A percentile compares a stretch with the other conserved stretches of the same genome.
phyloP scores from a whole-genome alignment of 2,797 vertebrate species.

The Borostomias antarcticus region DNA sequence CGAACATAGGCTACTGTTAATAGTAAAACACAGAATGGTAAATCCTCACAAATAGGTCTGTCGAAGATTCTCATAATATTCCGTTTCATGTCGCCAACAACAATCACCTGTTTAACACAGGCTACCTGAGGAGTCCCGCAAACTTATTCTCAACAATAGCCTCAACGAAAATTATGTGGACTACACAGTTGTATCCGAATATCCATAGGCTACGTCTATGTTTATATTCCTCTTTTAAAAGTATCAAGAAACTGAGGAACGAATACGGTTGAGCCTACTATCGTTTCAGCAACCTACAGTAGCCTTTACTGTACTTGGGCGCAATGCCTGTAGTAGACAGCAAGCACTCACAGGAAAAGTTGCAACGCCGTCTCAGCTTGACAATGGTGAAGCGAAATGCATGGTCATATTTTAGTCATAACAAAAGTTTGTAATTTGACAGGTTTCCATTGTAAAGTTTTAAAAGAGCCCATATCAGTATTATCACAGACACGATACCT shows the following conservation, averaged over 20 bases:
- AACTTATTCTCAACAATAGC: slow-evolving; percentile 43
- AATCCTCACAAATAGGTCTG: too few species aligned
- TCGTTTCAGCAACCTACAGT: not conserved
- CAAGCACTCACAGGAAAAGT: slow-evolving; percentile 45
- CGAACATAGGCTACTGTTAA: too few species aligned
- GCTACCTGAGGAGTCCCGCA: slow-evolving; percentile 45
- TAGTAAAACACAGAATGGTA: too few species aligned
- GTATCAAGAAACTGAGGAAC: slow-evolving; percentile 4
- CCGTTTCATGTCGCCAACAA: not conserved
- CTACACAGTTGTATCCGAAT: slow-evolving; percentile 15
- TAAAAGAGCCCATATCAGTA: slow-evolving; percentile 4
- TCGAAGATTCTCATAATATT: not conserved
- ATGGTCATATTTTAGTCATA: not conserved
- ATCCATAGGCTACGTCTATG: slow-evolving; percentile 10
- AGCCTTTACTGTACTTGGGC: not conserved
- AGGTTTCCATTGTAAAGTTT: slow-evolving; percentile 36
- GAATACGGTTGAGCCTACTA: not conserved
- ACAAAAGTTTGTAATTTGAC: not conserved
- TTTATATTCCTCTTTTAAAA: slow-evolving; percentile 14
- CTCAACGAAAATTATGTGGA: not conserved
- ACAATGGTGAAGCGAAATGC: not conserved
- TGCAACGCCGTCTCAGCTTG: slow-evolving; percentile 45
- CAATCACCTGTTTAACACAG: slow-evolving; percentile 49
- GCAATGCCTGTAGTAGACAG: not conserved
- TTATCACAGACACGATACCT: slow-evolving; percentile 19